phyloP scores from a whole-genome alignment of 2,797 vertebrate species.

The Microctenopoma stevenorrisi region DNA sequence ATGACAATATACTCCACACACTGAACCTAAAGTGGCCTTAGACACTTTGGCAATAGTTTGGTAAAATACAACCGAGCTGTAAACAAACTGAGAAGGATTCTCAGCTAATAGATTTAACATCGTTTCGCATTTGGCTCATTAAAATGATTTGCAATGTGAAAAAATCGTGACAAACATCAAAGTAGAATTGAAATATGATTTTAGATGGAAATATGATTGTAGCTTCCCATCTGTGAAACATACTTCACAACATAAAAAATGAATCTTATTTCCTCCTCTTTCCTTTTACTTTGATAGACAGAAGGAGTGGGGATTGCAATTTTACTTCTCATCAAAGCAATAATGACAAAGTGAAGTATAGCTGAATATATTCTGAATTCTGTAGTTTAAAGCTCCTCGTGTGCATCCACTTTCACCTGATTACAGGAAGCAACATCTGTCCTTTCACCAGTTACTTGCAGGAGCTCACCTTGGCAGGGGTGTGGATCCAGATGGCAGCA shows the following conservation, averaged over 20 bases:
- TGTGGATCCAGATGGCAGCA: conserved; percentile 91
- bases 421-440: neutral
- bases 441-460: conserved; percentile 8
- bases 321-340: conserved; percentile 1
- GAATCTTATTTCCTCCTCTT: too few relatives aligned
- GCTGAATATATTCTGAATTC: neutral
- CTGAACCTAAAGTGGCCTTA: too few relatives aligned
- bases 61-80: neutral
- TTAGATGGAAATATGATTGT: too few relatives aligned
- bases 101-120: neutral
- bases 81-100: too few relatives aligned
- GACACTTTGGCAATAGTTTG: neutral
- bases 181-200: too few relatives aligned
- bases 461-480: conserved; percentile 79
- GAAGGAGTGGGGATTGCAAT: neutral
- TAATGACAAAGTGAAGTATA: neutral
- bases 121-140: conserved; percentile 3
- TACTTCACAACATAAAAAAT: too few relatives aligned
- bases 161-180: neutral
- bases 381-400: neutral
- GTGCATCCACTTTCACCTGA: neutral
- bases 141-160: neutral
- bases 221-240: too few relatives aligned
- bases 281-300: neutral
- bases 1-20: neutral